A percentile compares a stretch with the other conserved stretches of the same genome.
These are phyloP conservation scores for Progne subis DNA, from an alignment of 2,113 vertebrate species.

Conservation along the genomic window DNA sequence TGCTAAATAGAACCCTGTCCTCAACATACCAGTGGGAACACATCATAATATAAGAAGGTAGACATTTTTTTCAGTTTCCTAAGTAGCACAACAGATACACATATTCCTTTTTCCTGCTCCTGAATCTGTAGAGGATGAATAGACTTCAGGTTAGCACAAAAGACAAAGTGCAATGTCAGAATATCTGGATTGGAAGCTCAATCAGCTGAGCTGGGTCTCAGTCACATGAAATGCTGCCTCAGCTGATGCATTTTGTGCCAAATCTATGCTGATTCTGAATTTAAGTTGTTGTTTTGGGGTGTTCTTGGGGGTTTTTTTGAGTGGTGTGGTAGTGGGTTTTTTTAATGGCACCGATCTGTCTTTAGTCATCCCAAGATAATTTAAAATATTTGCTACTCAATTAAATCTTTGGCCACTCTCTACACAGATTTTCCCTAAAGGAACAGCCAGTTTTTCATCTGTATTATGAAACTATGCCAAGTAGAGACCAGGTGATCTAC, in stretches of 20 bases:
- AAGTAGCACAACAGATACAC: not conserved
- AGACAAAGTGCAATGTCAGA: not conserved
- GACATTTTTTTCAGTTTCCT: not conserved
- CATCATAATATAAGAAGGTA: not conserved
- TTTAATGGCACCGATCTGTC: not conserved
- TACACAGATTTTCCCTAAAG: not conserved
- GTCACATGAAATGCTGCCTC: not conserved
- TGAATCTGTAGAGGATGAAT: not conserved
- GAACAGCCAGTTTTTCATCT: not conserved
- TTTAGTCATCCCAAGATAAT: not conserved
- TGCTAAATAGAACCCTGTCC: not conserved
- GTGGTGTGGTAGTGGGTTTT: fast-evolving
- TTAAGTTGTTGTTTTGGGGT: not conserved
- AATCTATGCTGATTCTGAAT: not conserved
- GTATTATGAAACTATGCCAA: not conserved
- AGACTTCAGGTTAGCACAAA: not conserved
- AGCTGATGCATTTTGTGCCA: not conserved
- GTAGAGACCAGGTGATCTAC: not conserved
- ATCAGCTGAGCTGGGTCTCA: not conserved
- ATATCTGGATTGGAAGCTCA: not conserved
- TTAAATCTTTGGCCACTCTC: not conserved
- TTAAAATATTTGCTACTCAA: not conserved
- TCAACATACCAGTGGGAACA: not conserved
- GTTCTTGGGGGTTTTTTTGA: not conserved
- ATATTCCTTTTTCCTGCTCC: not conserved